phyloP scores from a whole-genome alignment of 2,113 vertebrate genomes.

The Poecilia latipinna region DNA sequence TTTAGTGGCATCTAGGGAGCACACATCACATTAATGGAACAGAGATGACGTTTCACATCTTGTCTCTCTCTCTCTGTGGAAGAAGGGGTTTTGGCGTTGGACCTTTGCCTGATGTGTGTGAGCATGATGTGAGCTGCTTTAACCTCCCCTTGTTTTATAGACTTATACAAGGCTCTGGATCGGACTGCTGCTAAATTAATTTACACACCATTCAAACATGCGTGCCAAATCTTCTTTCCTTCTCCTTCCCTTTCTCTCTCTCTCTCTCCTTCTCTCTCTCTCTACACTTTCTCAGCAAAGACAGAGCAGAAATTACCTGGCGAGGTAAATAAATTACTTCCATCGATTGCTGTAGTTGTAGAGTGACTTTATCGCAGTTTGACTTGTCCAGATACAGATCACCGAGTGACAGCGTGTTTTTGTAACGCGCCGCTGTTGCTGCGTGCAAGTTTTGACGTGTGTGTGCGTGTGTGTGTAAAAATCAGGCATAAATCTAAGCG shows the following conservation, averaged over 20 bases:
- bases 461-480: constrained; percentile 31
- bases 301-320: constrained; percentile 77
- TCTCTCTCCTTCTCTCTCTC: constrained; percentile 23
- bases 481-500: constrained; percentile 65
- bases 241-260: constrained; percentile 21
- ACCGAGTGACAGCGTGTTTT: constrained; percentile 69
- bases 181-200: constrained; percentile 79
- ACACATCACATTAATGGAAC: constrained; percentile 68
- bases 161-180: constrained; percentile 77
- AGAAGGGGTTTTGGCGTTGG: constrained; percentile 71
- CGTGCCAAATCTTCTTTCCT: constrained; percentile 72
- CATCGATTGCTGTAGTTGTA: constrained; percentile 82
- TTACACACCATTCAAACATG: constrained; percentile 75
- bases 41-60: constrained; percentile 70
- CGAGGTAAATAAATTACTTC: constrained; percentile 85
- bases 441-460: constrained; percentile 6
- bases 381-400: constrained; percentile 80
- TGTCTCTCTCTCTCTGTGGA: constrained; percentile 59
- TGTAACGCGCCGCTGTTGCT: constrained; percentile 53
- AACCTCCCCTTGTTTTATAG: constrained; percentile 82
- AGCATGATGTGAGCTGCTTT: constrained; percentile 72
- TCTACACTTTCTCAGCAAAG: constrained; percentile 60
- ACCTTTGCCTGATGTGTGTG: constrained; percentile 71
- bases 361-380: constrained; percentile 83
- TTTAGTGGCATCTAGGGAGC: constrained; percentile 72